Base-by-base conservation (phyloP, 2,888 invertebrate genomes). In the Ormia ochracea region DNA sequence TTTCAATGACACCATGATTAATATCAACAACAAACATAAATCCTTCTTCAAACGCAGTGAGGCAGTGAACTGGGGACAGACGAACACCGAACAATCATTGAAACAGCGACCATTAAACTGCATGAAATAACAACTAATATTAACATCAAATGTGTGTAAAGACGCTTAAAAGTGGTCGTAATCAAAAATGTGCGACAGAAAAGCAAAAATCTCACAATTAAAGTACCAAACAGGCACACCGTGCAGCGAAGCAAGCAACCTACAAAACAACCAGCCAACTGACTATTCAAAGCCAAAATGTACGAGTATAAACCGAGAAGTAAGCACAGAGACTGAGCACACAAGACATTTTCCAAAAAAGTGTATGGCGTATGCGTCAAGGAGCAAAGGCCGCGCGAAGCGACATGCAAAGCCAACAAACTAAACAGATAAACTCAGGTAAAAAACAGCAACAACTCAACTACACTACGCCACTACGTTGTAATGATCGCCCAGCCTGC, bases 1-100 rank as follows among this genome's bases (percentile, higher is more conserved):
- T 87, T 87, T 85, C 86, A 87, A 86, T 87, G 87, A 87, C 88
- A 87, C 87, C 85, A 86, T 87, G 87, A 87, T 87, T 87, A 87
- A 87, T 87, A 87, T 87, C 85, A 87, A 84, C 81, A 77, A 81
- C 84, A 81, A 84, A 83, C 83, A 85, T 84, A 81, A 78, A 81
- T 81, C 77, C 77, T 70, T 12, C 41, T 65, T 61, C 63, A 77
- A 77, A 74, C 58, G 81, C 77, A 72, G 36, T 74, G 52, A 66
- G 50, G 45, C 50, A 41, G 19, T 50, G 65, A 33, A 66, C 45
- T 38, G 10, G 10, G 48, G 33, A 68, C 31, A 43, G 41, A 66
- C 50, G 21, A 17, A 48, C 12, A 41, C 9, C 5, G 21, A 19
- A 33, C 33, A 63, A 14, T 63, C 38, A 68, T 38, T 28, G 56